Evolutionary conservation across 2,797 vertebrate species (phyloP), one percentile per base, ranked within the genome.

Genomic region (Crypturellus tataupa): DNA sequence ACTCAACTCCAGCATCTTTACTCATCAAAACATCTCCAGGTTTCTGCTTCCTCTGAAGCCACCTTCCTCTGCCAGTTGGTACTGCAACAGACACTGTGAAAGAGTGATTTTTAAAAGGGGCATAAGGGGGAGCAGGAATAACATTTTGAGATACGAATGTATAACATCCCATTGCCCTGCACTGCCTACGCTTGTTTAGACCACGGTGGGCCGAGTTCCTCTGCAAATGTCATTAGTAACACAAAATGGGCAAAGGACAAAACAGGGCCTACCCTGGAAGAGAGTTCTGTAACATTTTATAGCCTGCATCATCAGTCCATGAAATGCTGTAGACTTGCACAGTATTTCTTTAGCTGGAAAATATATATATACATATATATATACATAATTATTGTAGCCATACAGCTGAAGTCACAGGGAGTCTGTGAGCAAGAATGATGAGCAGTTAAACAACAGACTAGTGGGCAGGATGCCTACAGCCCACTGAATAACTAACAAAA

Each of bases 181-280:
- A 3, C 42, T 31, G 24, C 1, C 4, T 13, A 4, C 9, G 19
- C 37, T 29, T 35, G 6, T 20, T 31, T 7, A 10, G 27, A 8
- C 53, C 33, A 37, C 69, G 0, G 4, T 1, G 39, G 12, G 2
- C 20, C 39, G 6, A 0, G 44, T 40, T 60, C 29, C 25, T 10
- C 17, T 4, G 8, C 17, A 42, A 49, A 15, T 1, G 3, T 19
- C 9, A 8, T 19, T 37, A 40, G 11, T 2, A 58, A 63, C 6
- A 33, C 33, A 35, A 21, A 80, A 23, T 8, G 20, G 37, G 56
- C 42, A 56, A 67, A 76, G 17, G 35, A 8, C 4, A 39, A 59
- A 17, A 1, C 51, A 2, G 27, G 1, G 33, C 49, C 51, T 8
- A 49, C 17, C 29, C 6, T 15, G 24, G 31, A 3, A 78, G 12